Evolutionary conservation across 2,113 vertebrate genomes (phyloP).

Genomic region (Catharus minimus): DNA sequence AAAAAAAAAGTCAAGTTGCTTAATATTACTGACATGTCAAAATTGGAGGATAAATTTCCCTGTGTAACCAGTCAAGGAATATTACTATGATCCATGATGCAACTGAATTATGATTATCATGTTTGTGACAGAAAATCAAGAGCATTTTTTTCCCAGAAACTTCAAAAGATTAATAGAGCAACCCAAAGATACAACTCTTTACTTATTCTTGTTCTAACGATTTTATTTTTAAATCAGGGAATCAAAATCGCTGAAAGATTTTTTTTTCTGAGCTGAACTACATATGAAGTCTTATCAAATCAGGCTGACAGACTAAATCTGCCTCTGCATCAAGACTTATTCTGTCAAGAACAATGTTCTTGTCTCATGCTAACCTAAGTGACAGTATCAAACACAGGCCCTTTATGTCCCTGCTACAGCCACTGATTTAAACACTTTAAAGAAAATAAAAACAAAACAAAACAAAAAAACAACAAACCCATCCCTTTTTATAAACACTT

Average conservation of each 20-base stretch:
- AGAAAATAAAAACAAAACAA: neutral
- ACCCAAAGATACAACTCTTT: neutral
- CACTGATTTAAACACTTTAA: conserved; percentile 22
- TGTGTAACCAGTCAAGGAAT: neutral
- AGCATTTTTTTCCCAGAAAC: neutral
- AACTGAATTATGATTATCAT: neutral
- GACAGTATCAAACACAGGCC: conserved; percentile 15
- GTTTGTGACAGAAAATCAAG: conserved; percentile 20
- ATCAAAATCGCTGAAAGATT: conserved; percentile 7
- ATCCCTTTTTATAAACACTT: conserved; percentile 57
- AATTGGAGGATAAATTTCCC: conserved; percentile 30
- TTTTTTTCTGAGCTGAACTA: conserved; percentile 7
- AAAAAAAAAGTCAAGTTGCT: neutral
- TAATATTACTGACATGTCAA: conserved; percentile 9
- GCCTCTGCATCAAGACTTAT: conserved; percentile 59
- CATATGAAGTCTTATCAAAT: conserved; percentile 55
- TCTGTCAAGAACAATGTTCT: conserved; percentile 62
- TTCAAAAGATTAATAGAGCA: conserved; percentile 6
- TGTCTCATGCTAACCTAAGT: conserved; percentile 24
- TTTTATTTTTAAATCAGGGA: conserved; percentile 50
- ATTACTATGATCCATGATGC: conserved; percentile 11
- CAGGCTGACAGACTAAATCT: conserved; percentile 60
- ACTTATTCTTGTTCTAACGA: neutral
- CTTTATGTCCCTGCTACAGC: conserved; percentile 20
- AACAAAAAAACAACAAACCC: neutral